Evolutionary conservation across 2,888 invertebrate species (phyloP).

Genomic region (Zonitis immaculata): DNA sequence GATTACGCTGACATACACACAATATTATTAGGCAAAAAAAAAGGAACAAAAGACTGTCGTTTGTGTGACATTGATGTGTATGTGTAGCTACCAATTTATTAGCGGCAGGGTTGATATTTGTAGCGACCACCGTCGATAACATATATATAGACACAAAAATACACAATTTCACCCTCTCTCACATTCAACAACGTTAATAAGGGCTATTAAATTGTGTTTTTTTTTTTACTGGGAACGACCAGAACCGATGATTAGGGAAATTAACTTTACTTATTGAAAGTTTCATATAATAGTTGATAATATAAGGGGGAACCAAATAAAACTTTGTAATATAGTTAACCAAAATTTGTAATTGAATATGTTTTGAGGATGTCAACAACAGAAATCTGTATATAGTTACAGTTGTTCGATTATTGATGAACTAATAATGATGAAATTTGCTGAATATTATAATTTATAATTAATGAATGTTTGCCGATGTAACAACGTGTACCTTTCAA

Average conservation of each 20-base stretch:
- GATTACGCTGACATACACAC: slow-evolving; percentile 41
- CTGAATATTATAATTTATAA: too few relatives aligned
- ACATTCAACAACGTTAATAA: slow-evolving; percentile 33
- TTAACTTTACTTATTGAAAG: slow-evolving; percentile 31
- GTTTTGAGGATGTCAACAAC: background rate
- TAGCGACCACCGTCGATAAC: slow-evolving; percentile 37
- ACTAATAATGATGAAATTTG: too few relatives aligned
- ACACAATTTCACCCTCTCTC: slow-evolving; percentile 28
- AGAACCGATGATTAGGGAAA: slow-evolving; percentile 37
- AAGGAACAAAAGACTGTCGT: slow-evolving; percentile 37
- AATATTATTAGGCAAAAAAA: slow-evolving; percentile 15
- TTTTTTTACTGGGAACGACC: slow-evolving; percentile 23
- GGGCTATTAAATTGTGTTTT: slow-evolving; percentile 42
- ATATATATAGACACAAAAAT: slow-evolving; percentile 16
- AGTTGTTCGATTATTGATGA: too few relatives aligned
- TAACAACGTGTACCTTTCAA: too few relatives aligned
- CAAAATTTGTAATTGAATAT: slow-evolving; percentile 2
- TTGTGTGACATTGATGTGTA: slow-evolving; percentile 48
- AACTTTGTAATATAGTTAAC: slow-evolving; percentile 6
- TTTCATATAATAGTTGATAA: slow-evolving; percentile 5
- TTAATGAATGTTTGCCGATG: too few relatives aligned
- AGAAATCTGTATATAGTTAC: background rate
- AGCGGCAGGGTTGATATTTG: slow-evolving; percentile 35
- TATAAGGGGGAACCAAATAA: background rate
- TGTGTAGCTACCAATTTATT: slow-evolving; percentile 50